Percentiles rank a stretch among this genome's conserved stretches.
Conservation (phyloP, 2,113 vertebrate genomes). For the Desmodus rotundus region DNA sequence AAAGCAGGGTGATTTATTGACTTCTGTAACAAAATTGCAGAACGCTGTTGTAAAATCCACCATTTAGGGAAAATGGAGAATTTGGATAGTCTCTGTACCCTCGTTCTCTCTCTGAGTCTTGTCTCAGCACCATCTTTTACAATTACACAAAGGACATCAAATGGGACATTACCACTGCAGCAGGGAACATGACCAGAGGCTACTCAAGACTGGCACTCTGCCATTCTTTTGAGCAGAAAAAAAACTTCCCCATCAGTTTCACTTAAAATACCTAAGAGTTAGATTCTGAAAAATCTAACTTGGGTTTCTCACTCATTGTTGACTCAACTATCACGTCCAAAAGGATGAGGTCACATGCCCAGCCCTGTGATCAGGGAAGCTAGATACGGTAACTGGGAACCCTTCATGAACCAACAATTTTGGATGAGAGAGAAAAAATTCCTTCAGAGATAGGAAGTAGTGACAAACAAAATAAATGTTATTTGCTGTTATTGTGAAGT, state of each 20-base stretch:
- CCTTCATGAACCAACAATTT: not conserved
- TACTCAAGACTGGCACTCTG: not conserved
- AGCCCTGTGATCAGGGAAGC: not conserved
- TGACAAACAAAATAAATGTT: not conserved
- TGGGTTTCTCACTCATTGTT: not conserved
- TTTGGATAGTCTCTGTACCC: not conserved
- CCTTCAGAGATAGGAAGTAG: not conserved
- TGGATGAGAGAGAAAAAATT: not conserved
- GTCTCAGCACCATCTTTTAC: not conserved
- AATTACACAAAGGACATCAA: not conserved
- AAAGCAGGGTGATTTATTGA: not conserved
- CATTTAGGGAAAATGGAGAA: not conserved
- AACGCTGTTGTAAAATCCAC: not conserved
- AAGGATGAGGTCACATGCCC: not conserved
- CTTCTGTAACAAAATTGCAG: not conserved
- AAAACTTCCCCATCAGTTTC: not conserved
- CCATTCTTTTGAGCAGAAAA: not conserved
- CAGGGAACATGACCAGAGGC: not conserved
- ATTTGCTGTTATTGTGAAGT: not conserved
- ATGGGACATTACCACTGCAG: not conserved
- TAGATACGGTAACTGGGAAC: not conserved
- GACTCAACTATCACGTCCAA: not conserved
- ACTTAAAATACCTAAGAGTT: not conserved
- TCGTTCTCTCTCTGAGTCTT: not conserved
- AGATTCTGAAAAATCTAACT: not conserved